Base-by-base conservation (phyloP, 30 jellyfish, hydroid and myxozoan genomes). In the Hydra vulgaris region DNA sequence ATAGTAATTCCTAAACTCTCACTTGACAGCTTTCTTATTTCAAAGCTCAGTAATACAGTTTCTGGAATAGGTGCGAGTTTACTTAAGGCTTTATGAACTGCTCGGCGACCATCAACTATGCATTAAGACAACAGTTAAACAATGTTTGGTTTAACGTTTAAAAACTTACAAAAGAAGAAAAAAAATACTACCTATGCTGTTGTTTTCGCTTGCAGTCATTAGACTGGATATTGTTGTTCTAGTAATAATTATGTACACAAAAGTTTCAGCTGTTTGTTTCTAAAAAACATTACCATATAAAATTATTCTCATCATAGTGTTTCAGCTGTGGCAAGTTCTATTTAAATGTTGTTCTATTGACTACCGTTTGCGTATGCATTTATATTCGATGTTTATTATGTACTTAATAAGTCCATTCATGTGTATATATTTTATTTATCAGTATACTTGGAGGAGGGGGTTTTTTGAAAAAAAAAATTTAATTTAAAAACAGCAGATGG, bases 1-100 rank as follows among this genome's bases (percentile, higher is more conserved):
- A 68, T 71, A 72, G 89, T 66, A 53, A 77, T 76, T 18, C 85
- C 88, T 53, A 84, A 84, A 79, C 72, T 73, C 72, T 78, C 85
- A 25, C 55, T 72, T 19, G 26, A 70, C 24, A 20, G 18, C 70
- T 80, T 80, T 23, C 26, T 66, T 17, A 80, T 25, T n/a, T 74
- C 22, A 56, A 19, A 80, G 54, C 72, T 55, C 1, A 66, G 81
- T 66, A 80, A 66, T 8, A 80, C 87, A 7, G 83, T 72, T 71
- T 80, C 87, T 23, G 82, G 87, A 21, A 80, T 74, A 74, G 70
- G 70, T 0, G 83, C 83, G 53, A 80, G 83, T 26, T 80, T 73
- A 40, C 81, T 66, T 70, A 80, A 80, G 23, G 61, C 87, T 5
- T 80, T 80, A 23, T 80, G 69, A 18, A 80, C 27, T 0, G 81